These are phyloP conservation scores for Ametastegia equiseti DNA, from an alignment of 2,888 invertebrate genomes.

Conservation along the genomic window DNA sequence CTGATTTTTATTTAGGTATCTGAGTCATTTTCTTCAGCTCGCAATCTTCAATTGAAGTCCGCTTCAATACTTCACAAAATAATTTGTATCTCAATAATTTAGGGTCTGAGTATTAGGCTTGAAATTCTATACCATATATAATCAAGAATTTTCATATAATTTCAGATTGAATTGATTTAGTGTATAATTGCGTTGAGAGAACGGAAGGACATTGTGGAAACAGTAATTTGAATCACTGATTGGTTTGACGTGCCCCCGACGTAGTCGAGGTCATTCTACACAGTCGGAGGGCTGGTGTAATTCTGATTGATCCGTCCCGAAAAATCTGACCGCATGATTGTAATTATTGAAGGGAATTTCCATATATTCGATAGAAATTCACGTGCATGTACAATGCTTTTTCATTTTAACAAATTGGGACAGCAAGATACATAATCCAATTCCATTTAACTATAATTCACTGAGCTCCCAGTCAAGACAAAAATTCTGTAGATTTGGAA, in stretches of 20 bases:
- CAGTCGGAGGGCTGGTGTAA: background rate
- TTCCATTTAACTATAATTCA: too few species aligned
- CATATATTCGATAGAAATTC: background rate
- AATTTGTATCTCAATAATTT: too few species aligned
- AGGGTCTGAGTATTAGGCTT: background rate
- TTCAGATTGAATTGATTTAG: background rate
- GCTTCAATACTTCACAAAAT: too few species aligned
- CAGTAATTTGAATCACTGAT: constrained; percentile 9
- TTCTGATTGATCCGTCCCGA: background rate
- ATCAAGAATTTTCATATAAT: too few species aligned
- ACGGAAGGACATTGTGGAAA: background rate
- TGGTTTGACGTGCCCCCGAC: background rate
- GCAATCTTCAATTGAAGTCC: too few species aligned
- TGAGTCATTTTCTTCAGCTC: too few species aligned
- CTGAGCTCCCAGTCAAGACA: too few species aligned
- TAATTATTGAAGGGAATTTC: background rate
- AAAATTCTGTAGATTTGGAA: too few species aligned
- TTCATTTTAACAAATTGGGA: too few species aligned
- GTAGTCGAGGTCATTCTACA: background rate
- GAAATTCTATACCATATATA: background rate
- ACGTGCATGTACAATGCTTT: too few species aligned
- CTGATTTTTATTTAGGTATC: too few species aligned
- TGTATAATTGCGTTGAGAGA: background rate
- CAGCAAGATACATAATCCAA: too few species aligned
- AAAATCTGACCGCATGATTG: background rate